Conservation (phyloP, 2,113 vertebrate genomes). For the Trinectes maculatus region DNA sequence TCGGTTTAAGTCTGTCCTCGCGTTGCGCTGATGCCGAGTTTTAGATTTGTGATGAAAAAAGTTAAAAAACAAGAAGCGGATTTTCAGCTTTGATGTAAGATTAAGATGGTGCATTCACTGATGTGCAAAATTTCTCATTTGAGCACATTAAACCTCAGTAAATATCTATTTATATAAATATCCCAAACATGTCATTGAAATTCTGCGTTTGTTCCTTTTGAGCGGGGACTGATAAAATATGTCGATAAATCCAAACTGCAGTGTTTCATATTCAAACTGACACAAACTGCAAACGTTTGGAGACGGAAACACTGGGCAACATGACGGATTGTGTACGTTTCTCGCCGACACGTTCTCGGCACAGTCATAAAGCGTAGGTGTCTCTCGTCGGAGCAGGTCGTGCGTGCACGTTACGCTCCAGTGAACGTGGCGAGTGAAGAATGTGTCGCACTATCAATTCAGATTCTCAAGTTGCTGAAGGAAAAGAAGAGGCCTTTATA, state of each 20-base stretch:
- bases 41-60: too few species aligned
- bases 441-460: not conserved
- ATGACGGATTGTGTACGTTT: not conserved
- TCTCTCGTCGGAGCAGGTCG: not conserved
- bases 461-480: not conserved
- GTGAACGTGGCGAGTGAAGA: not conserved
- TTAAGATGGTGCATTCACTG: slow-evolving; percentile 27
- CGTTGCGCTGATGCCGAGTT: too few species aligned
- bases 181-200: not conserved
- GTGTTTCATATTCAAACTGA: not conserved
- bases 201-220: not conserved
- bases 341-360: not conserved
- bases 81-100: slow-evolving; percentile 26
- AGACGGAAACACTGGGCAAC: not conserved
- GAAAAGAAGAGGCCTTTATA: not conserved
- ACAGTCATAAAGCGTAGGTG: not conserved
- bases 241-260: not conserved
- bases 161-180: slow-evolving; percentile 19
- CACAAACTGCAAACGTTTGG: not conserved
- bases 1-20: too few species aligned
- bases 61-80: slow-evolving; percentile 21
- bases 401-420: not conserved
- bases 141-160: slow-evolving; percentile 27
- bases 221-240: not conserved
- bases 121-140: slow-evolving; percentile 5